Evolutionary conservation across 2,113 vertebrate species (phyloP).

Genomic region (Psilopsiagon aurifrons): DNA sequence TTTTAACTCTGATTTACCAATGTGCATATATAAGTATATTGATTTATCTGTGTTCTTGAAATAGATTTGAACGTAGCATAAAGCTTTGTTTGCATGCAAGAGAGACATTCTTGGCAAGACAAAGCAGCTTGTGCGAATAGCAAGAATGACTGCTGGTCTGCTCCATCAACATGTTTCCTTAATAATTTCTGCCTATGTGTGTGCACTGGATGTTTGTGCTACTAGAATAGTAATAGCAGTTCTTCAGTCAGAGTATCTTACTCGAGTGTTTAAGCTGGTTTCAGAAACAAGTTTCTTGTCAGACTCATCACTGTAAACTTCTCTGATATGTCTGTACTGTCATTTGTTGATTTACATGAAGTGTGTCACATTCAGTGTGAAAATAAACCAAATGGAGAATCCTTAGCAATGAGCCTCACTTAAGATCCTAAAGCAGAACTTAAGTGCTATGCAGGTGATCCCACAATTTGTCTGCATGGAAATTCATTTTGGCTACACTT

Average conservation of each 20-base stretch:
- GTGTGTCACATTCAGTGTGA: neutral
- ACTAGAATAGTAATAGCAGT: neutral
- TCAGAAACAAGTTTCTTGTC: conserved; percentile 48
- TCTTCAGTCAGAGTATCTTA: neutral
- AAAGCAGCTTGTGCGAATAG: fast-evolving
- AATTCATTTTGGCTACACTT: neutral
- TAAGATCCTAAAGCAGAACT: neutral
- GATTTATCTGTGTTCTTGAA: neutral
- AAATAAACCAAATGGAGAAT: conserved; percentile 12
- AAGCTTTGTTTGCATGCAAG: neutral
- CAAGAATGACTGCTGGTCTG: neutral
- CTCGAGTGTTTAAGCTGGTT: conserved; percentile 12
- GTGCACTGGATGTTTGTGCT: neutral
- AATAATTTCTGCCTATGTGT: neutral
- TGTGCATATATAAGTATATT: neutral
- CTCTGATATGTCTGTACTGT: neutral
- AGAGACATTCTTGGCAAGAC: neutral
- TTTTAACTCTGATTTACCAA: neutral
- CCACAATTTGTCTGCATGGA: neutral
- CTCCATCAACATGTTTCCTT: neutral
- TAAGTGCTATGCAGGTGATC: neutral
- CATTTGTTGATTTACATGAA: neutral
- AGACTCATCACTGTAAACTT: neutral
- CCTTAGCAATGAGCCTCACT: neutral
- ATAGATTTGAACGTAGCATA: neutral